Conservation (phyloP, 2,888 invertebrate genomes). For the Himalopsyche kuldschensis region DNA sequence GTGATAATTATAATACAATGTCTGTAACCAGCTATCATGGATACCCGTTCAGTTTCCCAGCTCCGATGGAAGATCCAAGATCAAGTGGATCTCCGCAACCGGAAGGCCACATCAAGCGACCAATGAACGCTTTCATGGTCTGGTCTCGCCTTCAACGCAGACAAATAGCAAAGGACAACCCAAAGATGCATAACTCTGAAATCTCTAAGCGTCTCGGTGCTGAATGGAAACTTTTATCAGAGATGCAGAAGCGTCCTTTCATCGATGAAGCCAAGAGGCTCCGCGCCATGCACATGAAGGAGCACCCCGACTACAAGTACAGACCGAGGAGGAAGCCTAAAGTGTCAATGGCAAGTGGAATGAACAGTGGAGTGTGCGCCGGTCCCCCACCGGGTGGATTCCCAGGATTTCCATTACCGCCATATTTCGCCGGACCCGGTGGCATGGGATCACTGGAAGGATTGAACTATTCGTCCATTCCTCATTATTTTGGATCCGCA, state of each 20-base stretch:
- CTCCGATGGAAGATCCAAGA: conserved; percentile 55
- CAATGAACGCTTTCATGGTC: conserved; percentile 99
- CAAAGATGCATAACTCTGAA: conserved; percentile 89
- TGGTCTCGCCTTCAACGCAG: conserved; percentile 91
- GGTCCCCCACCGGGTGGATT: conserved; percentile 52
- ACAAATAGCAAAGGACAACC: conserved; percentile 92
- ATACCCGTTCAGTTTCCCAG: conserved; percentile 59
- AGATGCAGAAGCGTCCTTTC: conserved; percentile 87
- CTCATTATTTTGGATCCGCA: conserved; percentile 76
- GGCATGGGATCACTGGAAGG: conserved; percentile 62
- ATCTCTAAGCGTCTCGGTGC: conserved; percentile 90
- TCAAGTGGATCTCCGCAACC: conserved; percentile 56
- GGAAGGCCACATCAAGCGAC: conserved; percentile 88
- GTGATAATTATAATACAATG: conserved; percentile 43
- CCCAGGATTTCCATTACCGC: conserved; percentile 65
- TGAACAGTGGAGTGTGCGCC: conserved; percentile 51
- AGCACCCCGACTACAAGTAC: conserved; percentile 91
- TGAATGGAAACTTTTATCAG: conserved; percentile 89
- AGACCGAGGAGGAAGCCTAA: conserved; percentile 83
- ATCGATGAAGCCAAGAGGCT: conserved; percentile 93
- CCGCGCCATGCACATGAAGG: conserved; percentile 85
- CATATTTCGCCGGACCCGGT: conserved; percentile 66
- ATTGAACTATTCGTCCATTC: conserved; percentile 66
- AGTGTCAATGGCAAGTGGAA: conserved; percentile 62
- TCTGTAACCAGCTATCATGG: conserved; percentile 59